A percentile compares a stretch with the other conserved stretches of the same genome.
Evolutionary conservation across 2,888 invertebrate species (phyloP).

Genomic region (Metallyticus violacea): DNA sequence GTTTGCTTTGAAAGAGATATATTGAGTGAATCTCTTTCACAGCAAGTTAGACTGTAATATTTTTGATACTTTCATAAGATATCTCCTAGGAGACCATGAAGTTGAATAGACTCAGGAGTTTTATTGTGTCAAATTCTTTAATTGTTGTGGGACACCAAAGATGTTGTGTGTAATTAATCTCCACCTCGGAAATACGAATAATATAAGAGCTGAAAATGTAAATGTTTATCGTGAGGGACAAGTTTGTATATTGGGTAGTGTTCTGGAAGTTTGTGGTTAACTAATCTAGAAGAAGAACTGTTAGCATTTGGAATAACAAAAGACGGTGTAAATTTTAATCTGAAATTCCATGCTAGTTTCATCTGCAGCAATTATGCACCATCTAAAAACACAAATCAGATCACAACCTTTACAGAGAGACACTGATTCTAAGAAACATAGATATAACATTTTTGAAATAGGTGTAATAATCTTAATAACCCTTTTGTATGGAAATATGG

Average conservation of each 20-base stretch:
- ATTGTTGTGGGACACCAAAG: not conserved
- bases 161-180: not conserved
- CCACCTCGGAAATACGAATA: not conserved
- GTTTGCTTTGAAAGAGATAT: conserved; percentile 13
- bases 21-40: not conserved
- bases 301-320: not conserved
- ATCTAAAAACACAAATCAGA: not conserved
- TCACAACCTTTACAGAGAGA: not conserved
- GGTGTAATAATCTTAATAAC: not conserved
- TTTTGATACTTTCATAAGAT: conserved; percentile 57
- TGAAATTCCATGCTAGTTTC: not conserved
- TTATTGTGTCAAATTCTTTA: not conserved
- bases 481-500: not conserved
- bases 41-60: conserved; percentile 43
- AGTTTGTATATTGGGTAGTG: not conserved
- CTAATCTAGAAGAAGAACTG: too few relatives aligned
- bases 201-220: not conserved
- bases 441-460: not conserved
- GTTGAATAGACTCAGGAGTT: not conserved
- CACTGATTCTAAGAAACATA: not conserved
- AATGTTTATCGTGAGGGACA: not conserved
- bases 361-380: not conserved
- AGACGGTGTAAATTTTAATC: not conserved
- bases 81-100: conserved; percentile 23
- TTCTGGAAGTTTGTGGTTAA: not conserved